phyloP scores from a whole-genome alignment of 2,113 vertebrate genomes.

The Oophaga pumilio region DNA sequence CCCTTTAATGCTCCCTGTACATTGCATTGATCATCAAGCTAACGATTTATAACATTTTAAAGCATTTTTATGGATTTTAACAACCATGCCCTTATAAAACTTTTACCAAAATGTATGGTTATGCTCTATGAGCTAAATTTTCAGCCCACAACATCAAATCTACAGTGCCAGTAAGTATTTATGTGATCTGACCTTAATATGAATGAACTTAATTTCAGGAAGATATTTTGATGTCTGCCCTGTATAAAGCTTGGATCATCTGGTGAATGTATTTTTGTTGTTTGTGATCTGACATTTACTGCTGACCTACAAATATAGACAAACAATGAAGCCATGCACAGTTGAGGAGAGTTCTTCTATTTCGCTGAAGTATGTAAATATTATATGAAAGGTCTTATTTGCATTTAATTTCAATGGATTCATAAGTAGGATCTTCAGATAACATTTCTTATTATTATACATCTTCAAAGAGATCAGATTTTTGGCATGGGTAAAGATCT shows the following conservation, averaged over 20 bases:
- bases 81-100: no score
- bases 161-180: background rate
- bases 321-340: background rate
- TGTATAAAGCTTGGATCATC: background rate
- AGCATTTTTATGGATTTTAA: no score
- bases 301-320: constrained; percentile 9
- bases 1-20: no score
- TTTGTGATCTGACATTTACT: constrained; percentile 31
- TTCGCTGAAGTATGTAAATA: background rate
- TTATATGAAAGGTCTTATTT: constrained; percentile 10
- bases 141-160: background rate
- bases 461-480: background rate
- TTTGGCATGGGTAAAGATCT: background rate
- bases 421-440: background rate
- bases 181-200: background rate
- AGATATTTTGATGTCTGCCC: background rate
- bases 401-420: background rate
- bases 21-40: no score
- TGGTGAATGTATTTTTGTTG: constrained; percentile 5
- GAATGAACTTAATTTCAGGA: background rate
- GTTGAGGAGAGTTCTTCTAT: background rate
- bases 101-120: background rate
- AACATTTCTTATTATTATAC: constrained; percentile 19
- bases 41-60: no score
- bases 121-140: background rate